phyloP scores from a whole-genome alignment of 2,113 vertebrate genomes.

The Pluvianellus socialis region DNA sequence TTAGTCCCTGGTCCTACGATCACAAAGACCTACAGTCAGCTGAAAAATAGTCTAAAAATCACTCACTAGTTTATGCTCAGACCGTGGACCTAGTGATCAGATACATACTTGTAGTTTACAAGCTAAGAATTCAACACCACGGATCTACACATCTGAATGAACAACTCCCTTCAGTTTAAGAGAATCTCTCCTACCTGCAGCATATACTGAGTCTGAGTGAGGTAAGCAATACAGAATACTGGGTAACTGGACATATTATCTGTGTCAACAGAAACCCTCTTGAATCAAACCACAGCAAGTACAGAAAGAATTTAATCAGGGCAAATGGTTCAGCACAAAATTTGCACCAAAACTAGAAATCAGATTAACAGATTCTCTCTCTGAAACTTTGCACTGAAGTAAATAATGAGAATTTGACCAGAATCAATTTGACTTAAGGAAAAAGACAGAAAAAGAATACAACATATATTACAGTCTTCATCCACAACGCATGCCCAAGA shows the following conservation, averaged over 20 bases:
- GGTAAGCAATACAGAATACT: not conserved
- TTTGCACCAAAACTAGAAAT: not conserved
- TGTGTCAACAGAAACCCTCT: not conserved
- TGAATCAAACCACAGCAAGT: not conserved
- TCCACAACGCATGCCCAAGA: not conserved
- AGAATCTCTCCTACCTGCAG: not conserved
- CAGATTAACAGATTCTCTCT: not conserved
- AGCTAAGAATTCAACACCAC: not conserved
- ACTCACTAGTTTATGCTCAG: not conserved
- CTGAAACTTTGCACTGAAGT: not conserved
- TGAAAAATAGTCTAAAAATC: not conserved
- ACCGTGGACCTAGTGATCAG: not conserved
- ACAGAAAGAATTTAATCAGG: not conserved
- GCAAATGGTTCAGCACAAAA: not conserved
- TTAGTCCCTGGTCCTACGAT: not conserved
- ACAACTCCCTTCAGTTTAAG: not conserved
- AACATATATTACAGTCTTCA: not conserved
- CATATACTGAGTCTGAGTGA: not conserved
- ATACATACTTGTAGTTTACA: not conserved
- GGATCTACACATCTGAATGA: not conserved
- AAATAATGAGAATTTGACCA: not conserved
- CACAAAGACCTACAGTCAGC: not conserved
- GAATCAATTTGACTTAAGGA: not conserved
- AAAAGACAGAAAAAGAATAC: not conserved
- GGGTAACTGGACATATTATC: not conserved